These are phyloP conservation scores for Arothron firmamentum DNA, from an alignment of 2,113 vertebrate genomes.

Conservation along the genomic window DNA sequence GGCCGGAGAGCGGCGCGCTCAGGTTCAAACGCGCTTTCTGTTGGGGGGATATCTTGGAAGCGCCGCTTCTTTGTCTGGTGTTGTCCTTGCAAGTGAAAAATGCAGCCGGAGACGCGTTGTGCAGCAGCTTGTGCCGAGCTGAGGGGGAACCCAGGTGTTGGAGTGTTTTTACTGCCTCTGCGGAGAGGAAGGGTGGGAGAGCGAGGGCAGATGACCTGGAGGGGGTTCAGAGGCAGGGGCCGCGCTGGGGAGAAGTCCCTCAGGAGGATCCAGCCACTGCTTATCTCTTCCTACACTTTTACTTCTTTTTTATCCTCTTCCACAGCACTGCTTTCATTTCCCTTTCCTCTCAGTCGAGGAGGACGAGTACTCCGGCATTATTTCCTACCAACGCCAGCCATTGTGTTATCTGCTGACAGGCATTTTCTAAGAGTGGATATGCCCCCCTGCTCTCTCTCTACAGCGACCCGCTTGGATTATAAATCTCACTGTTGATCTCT, in stretches of 20 bases:
- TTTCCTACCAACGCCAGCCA: constrained; percentile 61
- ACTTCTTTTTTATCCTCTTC: constrained; percentile 72
- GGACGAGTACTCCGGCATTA: constrained; percentile 53
- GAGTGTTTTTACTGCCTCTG: constrained; percentile 76
- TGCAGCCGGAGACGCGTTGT: constrained; percentile 52
- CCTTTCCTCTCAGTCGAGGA: constrained; percentile 64
- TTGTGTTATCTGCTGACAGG: constrained; percentile 70
- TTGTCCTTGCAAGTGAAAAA: constrained; percentile 55
- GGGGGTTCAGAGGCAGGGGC: constrained; percentile 72
- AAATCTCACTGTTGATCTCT: constrained; percentile 44
- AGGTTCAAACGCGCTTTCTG: background rate
- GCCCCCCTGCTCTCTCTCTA: constrained; percentile 49
- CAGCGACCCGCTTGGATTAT: constrained; percentile 42
- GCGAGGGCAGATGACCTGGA: constrained; percentile 71
- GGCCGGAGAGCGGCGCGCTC: no score
- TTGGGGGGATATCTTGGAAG: no score
- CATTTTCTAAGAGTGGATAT: constrained; percentile 58
- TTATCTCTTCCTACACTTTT: constrained; percentile 78
- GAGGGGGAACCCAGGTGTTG: constrained; percentile 76
- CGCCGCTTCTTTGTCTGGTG: constrained; percentile 18
- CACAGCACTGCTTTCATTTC: constrained; percentile 71
- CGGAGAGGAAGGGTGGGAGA: constrained; percentile 73
- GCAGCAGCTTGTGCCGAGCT: constrained; percentile 78
- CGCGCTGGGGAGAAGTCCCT: constrained; percentile 68
- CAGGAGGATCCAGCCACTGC: constrained; percentile 70